phyloP scores from a whole-genome alignment of 2,113 vertebrate genomes.

The Salminus brasiliensis region DNA sequence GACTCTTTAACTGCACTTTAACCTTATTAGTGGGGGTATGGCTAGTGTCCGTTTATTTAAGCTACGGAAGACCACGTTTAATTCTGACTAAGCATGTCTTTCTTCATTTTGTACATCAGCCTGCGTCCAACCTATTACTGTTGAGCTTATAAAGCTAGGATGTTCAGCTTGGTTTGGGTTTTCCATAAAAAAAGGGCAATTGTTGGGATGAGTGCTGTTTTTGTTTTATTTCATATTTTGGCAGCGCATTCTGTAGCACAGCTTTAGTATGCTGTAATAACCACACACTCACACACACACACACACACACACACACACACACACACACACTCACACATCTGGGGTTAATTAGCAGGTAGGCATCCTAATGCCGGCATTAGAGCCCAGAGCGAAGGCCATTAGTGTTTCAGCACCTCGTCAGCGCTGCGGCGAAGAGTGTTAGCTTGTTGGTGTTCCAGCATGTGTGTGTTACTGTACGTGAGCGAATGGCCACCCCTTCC shows the following conservation, averaged over 20 bases:
- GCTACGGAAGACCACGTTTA: too few species aligned
- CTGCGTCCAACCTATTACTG: too few species aligned
- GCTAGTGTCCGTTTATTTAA: too few species aligned
- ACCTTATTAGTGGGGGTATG: too few species aligned
- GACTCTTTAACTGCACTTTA: too few species aligned
- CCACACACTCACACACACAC: not conserved
- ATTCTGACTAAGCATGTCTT: too few species aligned
- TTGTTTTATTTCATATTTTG: not conserved
- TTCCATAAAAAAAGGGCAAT: too few species aligned
- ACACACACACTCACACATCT: constrained; percentile 9
- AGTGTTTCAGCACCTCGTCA: constrained; percentile 40
- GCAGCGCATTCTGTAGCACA: not conserved
- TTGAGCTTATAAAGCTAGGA: too few species aligned
- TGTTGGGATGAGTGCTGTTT: too few species aligned
- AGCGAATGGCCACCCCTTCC: not conserved
- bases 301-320: constrained; percentile 12
- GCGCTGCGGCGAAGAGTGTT: not conserved
- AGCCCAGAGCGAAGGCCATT: constrained; percentile 35
- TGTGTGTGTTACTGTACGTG: constrained; percentile 6
- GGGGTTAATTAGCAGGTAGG: constrained; percentile 53
- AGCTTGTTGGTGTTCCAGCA: not conserved
- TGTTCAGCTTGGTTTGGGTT: too few species aligned
- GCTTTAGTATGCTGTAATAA: not conserved
- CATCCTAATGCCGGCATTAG: constrained; percentile 33
- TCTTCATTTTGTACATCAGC: too few species aligned